Evolutionary conservation across 1,140 invertebrate genomes (phyloP).

Genomic region (Drosophila mauritiana): DNA sequence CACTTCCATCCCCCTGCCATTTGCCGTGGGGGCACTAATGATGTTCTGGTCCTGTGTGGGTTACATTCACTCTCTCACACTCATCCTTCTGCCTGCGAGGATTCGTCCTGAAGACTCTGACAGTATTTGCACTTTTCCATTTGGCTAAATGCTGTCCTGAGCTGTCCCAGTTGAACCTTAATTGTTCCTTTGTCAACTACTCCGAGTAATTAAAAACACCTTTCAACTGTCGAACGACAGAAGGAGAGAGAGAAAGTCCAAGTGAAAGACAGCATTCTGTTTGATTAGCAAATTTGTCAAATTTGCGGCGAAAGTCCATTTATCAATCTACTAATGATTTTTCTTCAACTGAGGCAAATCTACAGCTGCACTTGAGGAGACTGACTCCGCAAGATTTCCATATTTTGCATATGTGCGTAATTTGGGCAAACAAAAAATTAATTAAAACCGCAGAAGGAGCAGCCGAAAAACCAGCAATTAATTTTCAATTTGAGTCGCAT

Average conservation of each 20-base stretch:
- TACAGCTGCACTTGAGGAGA: background rate
- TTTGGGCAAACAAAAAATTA: slow-evolving; percentile 39
- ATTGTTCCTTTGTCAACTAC: slow-evolving; percentile 74
- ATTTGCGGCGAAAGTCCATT: slow-evolving; percentile 70
- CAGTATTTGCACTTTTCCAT: slow-evolving; percentile 83
- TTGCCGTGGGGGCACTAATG: slow-evolving; percentile 65
- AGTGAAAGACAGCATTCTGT: slow-evolving; percentile 55
- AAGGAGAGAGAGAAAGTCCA: background rate
- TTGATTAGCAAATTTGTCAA: slow-evolving; percentile 81
- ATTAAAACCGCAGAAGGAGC: slow-evolving; percentile 33
- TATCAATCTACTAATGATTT: slow-evolving; percentile 73
- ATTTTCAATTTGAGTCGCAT: slow-evolving; percentile 75
- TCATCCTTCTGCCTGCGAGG: slow-evolving; percentile 19
- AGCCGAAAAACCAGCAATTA: slow-evolving; percentile 57
- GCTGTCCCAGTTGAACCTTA: slow-evolving; percentile 53
- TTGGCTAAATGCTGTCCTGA: slow-evolving; percentile 73
- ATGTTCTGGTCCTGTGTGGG: slow-evolving; percentile 77
- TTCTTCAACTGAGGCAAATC: slow-evolving; percentile 1
- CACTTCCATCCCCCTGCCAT: slow-evolving; percentile 6
- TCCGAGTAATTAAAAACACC: slow-evolving; percentile 83
- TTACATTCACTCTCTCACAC: slow-evolving; percentile 32
- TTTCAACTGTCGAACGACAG: slow-evolving; percentile 67
- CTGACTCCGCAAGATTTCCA: slow-evolving; percentile 18
- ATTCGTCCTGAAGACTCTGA: slow-evolving; percentile 17
- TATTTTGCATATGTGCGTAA: slow-evolving; percentile 33